Base-by-base conservation (phyloP, 2,888 invertebrate species). In the Luperina testacea region DNA sequence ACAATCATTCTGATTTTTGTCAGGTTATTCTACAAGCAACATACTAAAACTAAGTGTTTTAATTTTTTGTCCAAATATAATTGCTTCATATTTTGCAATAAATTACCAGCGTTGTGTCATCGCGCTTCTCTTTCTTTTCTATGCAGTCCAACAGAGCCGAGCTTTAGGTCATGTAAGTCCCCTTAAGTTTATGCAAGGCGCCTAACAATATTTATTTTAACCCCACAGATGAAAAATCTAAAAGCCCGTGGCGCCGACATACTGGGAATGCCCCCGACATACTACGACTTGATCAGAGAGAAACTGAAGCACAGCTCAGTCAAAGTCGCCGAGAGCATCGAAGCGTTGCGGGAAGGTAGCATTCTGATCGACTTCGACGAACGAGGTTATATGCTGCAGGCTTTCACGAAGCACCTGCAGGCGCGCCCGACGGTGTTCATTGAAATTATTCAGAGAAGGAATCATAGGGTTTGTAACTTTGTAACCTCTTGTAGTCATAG, bases 361-460 rank as follows among this genome's bases (percentile, higher is more conserved):
- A 99, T 99, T 88, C 97, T 99, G 84, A 98, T 99, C 76, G 99
- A 99, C 94, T 99, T 98, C 92, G 99, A 99, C 93, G 99, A 99
- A 91, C 97, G 99, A 91, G 99, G 99, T 0, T 99, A 99, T 94
- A 97, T 99, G 92, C 97, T 99, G 84, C 99, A 99, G 96, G 99
- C 99, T 67, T 99, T 99, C 92, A 99, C 99, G 0, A 99, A 99
- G 94, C 99, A 99, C 87, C 97, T 99, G 97, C 99, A 99, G 95
- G 99, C 99, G 87, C 97, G 99, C 84, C 99, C 99, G 0, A 99
- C 99, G 0, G 94, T 99, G 15, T 99, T 99, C 94, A 97, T 99
- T 76, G 99, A 99, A 96, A 98, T 99, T 42, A 98, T 99, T 90
- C 99, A 99, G 94, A 97, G 99, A 87, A 98, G 98, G 90, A 99